Evolutionary conservation across 2,797 vertebrate genomes (phyloP).

Genomic region (Macropodus opercularis): DNA sequence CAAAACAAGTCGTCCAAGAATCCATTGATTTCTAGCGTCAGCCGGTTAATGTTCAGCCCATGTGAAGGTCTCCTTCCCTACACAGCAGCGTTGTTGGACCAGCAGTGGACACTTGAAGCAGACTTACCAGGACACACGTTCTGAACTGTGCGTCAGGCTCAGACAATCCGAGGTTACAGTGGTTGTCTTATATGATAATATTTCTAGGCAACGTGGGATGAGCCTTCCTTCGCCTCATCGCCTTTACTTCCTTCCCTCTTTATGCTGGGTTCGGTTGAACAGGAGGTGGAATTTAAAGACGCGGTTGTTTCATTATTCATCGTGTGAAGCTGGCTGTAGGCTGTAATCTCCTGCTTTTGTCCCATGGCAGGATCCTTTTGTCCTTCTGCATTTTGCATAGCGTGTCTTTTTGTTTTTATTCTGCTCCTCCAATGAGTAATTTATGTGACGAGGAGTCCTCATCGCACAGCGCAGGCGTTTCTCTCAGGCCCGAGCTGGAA

Average conservation of each 20-base stretch:
- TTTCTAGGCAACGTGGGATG: not conserved
- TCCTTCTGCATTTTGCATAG: conserved; percentile 18
- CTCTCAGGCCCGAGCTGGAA: not conserved
- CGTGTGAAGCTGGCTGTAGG: conserved; percentile 24
- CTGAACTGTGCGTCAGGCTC: too few species aligned
- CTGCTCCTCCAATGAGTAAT: conserved; percentile 21
- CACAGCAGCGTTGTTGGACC: too few species aligned
- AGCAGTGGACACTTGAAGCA: too few species aligned
- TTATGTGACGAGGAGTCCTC: not conserved
- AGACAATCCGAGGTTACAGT: too few species aligned
- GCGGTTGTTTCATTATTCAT: conserved; percentile 51
- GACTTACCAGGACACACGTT: too few species aligned
- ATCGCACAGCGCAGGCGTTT: not conserved
- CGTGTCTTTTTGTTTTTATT: not conserved
- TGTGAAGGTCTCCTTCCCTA: too few species aligned
- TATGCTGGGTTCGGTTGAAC: conserved; percentile 18
- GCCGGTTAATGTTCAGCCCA: conserved; percentile 49
- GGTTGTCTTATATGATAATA: too few species aligned
- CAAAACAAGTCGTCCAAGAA: conserved; percentile 10
- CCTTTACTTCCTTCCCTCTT: not conserved
- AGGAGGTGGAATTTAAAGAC: conserved; percentile 20
- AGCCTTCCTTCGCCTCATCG: conserved; percentile 6
- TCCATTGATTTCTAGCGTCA: conserved; percentile 30
- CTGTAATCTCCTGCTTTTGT: conserved; percentile 7
- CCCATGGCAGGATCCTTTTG: not conserved